phyloP scores from a whole-genome alignment of 1,140 invertebrate species.

The Drosophila tropicalis region DNA sequence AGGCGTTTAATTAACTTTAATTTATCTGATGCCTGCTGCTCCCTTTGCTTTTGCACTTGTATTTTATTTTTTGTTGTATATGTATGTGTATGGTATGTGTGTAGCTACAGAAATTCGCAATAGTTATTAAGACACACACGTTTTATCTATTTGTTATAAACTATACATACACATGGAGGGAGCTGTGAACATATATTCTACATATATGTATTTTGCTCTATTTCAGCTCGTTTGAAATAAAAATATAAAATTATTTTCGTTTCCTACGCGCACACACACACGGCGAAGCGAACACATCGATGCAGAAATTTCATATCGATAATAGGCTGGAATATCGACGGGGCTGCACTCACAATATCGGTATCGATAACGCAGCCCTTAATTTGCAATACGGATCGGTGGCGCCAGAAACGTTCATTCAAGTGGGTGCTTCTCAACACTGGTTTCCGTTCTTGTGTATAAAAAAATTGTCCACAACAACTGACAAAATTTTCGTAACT shows the following conservation, averaged over 20 bases:
- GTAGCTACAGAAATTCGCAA: conserved; percentile 47
- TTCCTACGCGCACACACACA: conserved; percentile 19
- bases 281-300: conserved; percentile 20
- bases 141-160: conserved; percentile 20
- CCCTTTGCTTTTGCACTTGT: conserved; percentile 47
- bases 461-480: too few relatives aligned
- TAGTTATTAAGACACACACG: conserved; percentile 32
- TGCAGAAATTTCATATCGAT: conserved; percentile 7
- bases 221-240: conserved; percentile 24
- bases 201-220: conserved; percentile 21
- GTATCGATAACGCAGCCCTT: not conserved
- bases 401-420: not conserved
- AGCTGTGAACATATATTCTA: not conserved
- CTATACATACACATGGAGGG: not conserved
- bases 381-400: not conserved
- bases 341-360: too few relatives aligned
- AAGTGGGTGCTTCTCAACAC: not conserved
- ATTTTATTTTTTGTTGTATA: conserved; percentile 38
- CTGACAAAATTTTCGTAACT: too few relatives aligned
- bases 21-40: conserved; percentile 49
- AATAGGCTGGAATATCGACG: not conserved
- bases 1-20: conserved; percentile 61
- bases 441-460: not conserved
- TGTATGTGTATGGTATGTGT: conserved; percentile 32
- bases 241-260: conserved; percentile 23